A percentile compares a stretch with the other conserved stretches of the same genome.
Evolutionary conservation across 2,888 invertebrate species (phyloP).

Genomic region (Beris morrisii): DNA sequence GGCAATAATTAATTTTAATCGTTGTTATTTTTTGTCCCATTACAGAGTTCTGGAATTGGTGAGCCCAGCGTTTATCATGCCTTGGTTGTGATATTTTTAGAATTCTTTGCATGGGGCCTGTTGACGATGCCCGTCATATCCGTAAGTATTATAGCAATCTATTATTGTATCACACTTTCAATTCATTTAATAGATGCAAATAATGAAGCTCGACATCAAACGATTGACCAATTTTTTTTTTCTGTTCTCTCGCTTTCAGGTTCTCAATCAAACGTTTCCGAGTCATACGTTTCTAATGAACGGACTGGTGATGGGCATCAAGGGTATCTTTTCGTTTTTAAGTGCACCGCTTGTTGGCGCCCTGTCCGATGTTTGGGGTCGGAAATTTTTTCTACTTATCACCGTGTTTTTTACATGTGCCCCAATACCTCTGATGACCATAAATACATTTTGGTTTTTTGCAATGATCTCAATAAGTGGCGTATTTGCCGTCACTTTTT

Average conservation of each 20-base stretch:
- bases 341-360: slow-evolving; percentile 97
- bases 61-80: slow-evolving; percentile 98
- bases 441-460: slow-evolving; percentile 99
- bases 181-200: neutral
- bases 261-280: slow-evolving; percentile 96
- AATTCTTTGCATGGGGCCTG: slow-evolving; percentile 99
- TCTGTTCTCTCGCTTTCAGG: slow-evolving; percentile 51
- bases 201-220: too few relatives aligned
- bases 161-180: neutral
- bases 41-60: slow-evolving; percentile 82
- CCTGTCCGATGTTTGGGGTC: slow-evolving; percentile 96
- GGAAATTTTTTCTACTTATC: slow-evolving; percentile 95
- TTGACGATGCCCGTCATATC: slow-evolving; percentile 95
- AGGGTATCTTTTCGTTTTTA: slow-evolving; percentile 96
- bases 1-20: neutral
- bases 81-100: slow-evolving; percentile 97
- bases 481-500: slow-evolving; percentile 98
- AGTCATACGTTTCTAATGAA: slow-evolving; percentile 99
- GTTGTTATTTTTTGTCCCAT: slow-evolving; percentile 45
- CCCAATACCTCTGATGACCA: slow-evolving; percentile 97
- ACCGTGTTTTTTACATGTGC: slow-evolving; percentile 99
- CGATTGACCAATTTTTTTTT: slow-evolving; percentile 16
- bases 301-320: slow-evolving; percentile 98
- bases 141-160: slow-evolving; percentile 44
- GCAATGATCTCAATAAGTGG: slow-evolving; percentile 99